Evolutionary conservation across 2,113 vertebrate genomes (phyloP).

Genomic region (Naja naja): DNA sequence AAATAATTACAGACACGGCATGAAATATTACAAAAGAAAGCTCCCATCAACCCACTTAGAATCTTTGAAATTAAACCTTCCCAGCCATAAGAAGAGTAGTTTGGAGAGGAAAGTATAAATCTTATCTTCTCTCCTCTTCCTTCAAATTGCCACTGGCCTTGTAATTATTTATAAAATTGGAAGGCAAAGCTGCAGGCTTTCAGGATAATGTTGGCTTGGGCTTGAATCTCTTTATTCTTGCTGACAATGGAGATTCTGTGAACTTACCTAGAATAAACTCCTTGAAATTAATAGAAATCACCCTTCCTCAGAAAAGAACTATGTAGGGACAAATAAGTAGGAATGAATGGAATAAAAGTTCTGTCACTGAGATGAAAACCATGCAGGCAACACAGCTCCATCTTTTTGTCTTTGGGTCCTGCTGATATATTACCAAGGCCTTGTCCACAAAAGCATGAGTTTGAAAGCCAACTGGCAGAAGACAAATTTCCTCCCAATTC

Average conservation of each 20-base stretch:
- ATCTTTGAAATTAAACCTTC: not conserved
- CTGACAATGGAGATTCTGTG: not conserved
- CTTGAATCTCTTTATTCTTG: not conserved
- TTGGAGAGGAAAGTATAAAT: not conserved
- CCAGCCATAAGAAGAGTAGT: too few species aligned
- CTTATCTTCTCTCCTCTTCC: not conserved
- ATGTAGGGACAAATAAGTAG: not conserved
- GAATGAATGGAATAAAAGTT: not conserved
- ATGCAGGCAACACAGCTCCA: not conserved
- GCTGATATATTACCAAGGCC: not conserved
- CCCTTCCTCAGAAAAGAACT: not conserved
- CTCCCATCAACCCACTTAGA: not conserved
- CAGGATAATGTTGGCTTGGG: not conserved
- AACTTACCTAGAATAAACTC: not conserved
- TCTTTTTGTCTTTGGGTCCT: not conserved
- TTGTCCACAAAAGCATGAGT: not conserved
- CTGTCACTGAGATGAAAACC: not conserved
- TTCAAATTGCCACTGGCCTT: not conserved
- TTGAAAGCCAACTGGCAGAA: not conserved
- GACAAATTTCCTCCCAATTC: not conserved
- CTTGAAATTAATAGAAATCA: not conserved
- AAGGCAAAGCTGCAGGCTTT: not conserved
- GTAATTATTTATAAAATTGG: not conserved
- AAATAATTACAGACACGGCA: not conserved
- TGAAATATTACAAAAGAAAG: not conserved